These are phyloP conservation scores for Porites cylindrica DNA, from an alignment of 92 coral and sea anemone genomes.

Conservation along the genomic window DNA sequence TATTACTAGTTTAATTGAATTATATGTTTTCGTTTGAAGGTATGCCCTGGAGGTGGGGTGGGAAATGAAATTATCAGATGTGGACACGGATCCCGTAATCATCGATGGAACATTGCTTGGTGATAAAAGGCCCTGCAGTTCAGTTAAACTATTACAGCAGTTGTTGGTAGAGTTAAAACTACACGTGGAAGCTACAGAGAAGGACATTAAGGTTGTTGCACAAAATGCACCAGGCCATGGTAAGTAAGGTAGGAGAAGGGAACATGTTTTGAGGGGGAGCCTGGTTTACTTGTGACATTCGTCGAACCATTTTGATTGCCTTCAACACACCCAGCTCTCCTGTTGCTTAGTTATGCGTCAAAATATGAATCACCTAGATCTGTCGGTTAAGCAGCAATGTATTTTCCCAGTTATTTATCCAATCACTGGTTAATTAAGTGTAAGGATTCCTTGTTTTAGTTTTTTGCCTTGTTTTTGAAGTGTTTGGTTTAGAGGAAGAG, in stretches of 20 bases:
- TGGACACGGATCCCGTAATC: not conserved
- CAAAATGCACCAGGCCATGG: conserved; percentile 70
- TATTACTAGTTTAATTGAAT: too few relatives aligned
- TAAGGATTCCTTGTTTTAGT: not conserved
- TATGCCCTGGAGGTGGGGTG: conserved; percentile 35
- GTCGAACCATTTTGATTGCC: not conserved
- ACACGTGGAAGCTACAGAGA: conserved; percentile 48
- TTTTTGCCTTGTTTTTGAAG: not conserved
- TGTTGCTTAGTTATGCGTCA: too few relatives aligned
- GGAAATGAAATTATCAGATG: conserved; percentile 8
- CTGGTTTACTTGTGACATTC: not conserved
- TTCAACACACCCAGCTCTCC: too few relatives aligned
- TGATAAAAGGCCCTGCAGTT: not conserved
- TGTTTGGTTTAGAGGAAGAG: not conserved
- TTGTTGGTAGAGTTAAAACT: conserved; percentile 65
- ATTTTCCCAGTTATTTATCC: not conserved
- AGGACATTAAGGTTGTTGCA: conserved; percentile 57
- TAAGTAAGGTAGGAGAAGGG: not conserved
- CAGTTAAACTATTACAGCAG: conserved; percentile 51
- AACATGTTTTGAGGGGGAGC: not conserved
- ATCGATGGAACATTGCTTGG: not conserved
- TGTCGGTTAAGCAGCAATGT: not conserved
- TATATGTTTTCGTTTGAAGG: not conserved
- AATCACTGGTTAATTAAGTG: not conserved
- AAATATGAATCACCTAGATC: too few relatives aligned